Conservation (phyloP, 2,888 invertebrate genomes). For the Drosophila anceps region DNA sequence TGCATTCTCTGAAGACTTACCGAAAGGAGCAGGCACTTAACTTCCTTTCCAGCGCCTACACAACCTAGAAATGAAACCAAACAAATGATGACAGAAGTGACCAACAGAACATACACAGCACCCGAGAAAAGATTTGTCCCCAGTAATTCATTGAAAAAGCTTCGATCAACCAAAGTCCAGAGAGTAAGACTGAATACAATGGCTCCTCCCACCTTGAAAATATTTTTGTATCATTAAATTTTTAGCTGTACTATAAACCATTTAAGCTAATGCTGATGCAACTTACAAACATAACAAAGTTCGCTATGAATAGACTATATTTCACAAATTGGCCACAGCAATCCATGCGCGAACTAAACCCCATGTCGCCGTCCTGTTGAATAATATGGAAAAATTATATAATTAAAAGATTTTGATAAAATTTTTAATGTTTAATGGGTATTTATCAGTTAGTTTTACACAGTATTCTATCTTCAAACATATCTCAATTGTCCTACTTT, state of each 20-base stretch:
- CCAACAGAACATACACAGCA: constrained; percentile 93
- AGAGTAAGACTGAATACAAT: constrained; percentile 92
- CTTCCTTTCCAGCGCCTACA: constrained; percentile 96
- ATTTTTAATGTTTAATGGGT: no score
- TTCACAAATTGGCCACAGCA: constrained; percentile 96
- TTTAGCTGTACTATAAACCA: neutral
- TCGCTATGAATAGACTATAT: constrained; percentile 92
- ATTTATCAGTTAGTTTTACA: no score
- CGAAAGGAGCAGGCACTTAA: constrained; percentile 96
- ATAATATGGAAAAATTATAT: neutral
- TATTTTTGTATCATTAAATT: neutral
- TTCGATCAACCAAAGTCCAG: constrained; percentile 94
- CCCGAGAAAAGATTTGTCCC: constrained; percentile 95
- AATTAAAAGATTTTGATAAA: no score
- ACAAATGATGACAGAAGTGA: constrained; percentile 92
- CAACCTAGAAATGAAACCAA: constrained; percentile 96
- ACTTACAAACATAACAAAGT: constrained; percentile 95
- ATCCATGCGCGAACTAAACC: constrained; percentile 93
- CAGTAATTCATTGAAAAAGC: constrained; percentile 93
- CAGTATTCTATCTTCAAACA: no score
- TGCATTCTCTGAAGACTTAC: no score
- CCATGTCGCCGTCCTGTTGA: constrained; percentile 87
- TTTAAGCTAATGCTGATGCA: no score
- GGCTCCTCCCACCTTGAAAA: constrained; percentile 90
- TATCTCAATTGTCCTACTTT: no score